Base-by-base conservation (phyloP, 2,113 vertebrate species). In the Microtus montanus region DNA sequence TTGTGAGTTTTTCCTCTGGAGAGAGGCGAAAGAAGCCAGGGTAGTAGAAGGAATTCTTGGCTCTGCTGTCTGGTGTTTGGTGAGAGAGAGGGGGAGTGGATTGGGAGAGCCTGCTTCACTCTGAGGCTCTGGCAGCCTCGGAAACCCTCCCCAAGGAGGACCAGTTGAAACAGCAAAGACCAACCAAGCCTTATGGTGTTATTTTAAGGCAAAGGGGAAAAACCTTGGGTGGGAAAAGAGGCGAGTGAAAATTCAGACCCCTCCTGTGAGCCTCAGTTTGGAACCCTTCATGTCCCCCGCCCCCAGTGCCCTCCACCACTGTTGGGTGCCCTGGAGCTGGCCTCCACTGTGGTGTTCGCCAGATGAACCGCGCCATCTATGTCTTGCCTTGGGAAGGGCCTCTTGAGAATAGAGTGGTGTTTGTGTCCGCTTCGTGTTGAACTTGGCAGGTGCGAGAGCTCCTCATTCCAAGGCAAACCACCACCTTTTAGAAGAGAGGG, bases 351-450 rank as follows among this genome's bases (percentile, higher is more conserved):
- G 95, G 92, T 97, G 97, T 96, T 97, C 94, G 13, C 66, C 86
- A 90, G 95, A 92, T 96, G 96, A 94, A 93, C 97, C 97, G 94
- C 90, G 94, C 96, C 15, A 70, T 86, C 94, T 66, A 90, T 83
- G 12, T 92, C 79, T 71, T 93, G 98, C 95, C 96, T 74, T 38
- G 9, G 96, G 61, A 5, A 1, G 96, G 93, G 94, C 89, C 97
- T 97, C 93, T 97, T 22, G 0, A 0, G 2, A 94, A 98, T 78
- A 98, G 96, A 97, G 96, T 89, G 2, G 66, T 85, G 94, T 97
- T 98, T 98, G 98, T 98, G 97, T 98, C 86, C 0, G 2, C 96
- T 93, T 91, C 47, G 20, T 98, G 97, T 98, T 98, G 98, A 97
- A 97, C 91, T 98, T 98, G 98, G 98, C 98, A 97, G 97, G 96